A percentile compares a stretch with the other conserved stretches of the same genome.
Conservation (phyloP, 2,888 invertebrate species). For the Coremacera marginata region DNA sequence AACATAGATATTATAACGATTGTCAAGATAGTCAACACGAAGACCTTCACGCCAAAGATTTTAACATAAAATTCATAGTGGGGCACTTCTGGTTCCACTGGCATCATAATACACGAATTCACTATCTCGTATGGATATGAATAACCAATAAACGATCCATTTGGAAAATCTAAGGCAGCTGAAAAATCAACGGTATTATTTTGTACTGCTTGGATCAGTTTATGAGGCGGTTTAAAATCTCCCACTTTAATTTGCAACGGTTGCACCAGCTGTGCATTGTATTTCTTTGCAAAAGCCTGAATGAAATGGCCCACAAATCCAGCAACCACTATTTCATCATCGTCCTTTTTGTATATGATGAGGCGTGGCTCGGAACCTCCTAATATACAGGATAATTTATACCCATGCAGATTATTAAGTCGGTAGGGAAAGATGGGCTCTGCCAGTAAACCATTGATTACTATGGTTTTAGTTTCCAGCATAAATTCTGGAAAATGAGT, state of each 20-base stretch:
- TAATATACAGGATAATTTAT: conserved; percentile 49
- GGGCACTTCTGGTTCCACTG: conserved; percentile 59
- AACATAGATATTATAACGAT: conserved; percentile 53
- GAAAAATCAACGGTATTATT: conserved; percentile 59
- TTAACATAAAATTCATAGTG: conserved; percentile 54
- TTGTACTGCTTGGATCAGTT: conserved; percentile 51
- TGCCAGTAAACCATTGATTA: neutral
- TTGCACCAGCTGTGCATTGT: conserved; percentile 53
- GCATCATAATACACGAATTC: conserved; percentile 60
- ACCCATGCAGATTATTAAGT: conserved; percentile 53
- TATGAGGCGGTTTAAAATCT: conserved; percentile 45
- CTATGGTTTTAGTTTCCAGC: conserved; percentile 46
- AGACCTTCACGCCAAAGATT: conserved; percentile 56
- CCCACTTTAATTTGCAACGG: conserved; percentile 46
- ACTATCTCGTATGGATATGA: conserved; percentile 58
- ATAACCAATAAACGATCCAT: conserved; percentile 45
- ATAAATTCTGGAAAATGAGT: conserved; percentile 55
- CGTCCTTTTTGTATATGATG: conserved; percentile 50
- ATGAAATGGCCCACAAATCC: conserved; percentile 59
- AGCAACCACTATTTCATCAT: conserved; percentile 46
- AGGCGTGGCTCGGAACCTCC: conserved; percentile 59
- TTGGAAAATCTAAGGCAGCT: conserved; percentile 49
- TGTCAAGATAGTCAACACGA: conserved; percentile 49
- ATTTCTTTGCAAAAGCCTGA: conserved; percentile 53
- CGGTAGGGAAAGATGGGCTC: conserved; percentile 54